phyloP scores from a whole-genome alignment of 2,888 invertebrate genomes.

The Leistus spinibarbis region DNA sequence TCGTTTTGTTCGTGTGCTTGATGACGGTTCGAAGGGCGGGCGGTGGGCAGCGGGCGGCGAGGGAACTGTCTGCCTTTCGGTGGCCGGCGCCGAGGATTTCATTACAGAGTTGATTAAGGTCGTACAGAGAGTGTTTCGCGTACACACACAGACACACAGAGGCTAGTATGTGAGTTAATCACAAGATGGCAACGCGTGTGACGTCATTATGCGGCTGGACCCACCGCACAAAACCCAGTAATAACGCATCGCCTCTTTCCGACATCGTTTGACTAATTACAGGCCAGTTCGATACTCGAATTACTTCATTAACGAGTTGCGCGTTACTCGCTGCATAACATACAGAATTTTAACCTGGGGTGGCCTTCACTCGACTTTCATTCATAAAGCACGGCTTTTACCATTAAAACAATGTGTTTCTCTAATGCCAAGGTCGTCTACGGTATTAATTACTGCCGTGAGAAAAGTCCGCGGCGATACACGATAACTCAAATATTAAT shows the following conservation, averaged over 20 bases:
- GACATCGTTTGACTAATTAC: slow-evolving; percentile 35
- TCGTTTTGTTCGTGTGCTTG: background rate
- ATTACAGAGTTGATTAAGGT: slow-evolving; percentile 33
- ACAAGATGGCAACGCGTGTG: slow-evolving; percentile 25
- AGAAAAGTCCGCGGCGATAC: slow-evolving; percentile 42
- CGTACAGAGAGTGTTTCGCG: slow-evolving; percentile 6
- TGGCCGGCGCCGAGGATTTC: slow-evolving; percentile 26
- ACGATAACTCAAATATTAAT: slow-evolving; percentile 48
- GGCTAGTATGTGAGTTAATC: slow-evolving; percentile 2
- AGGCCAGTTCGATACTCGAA: slow-evolving; percentile 28
- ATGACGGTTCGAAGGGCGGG: background rate
- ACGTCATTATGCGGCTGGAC: slow-evolving; percentile 18
- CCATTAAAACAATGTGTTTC: no score
- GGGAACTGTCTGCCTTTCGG: slow-evolving; percentile 1
- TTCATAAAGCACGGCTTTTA: no score
- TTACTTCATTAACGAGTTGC: slow-evolving; percentile 36
- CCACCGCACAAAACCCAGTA: background rate
- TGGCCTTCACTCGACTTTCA: no score
- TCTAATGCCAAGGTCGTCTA: slow-evolving; percentile 40
- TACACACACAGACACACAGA: background rate
- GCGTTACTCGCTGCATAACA: no score
- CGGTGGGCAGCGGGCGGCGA: background rate
- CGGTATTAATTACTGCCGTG: slow-evolving; percentile 47
- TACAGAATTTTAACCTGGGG: no score
- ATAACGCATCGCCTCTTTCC: slow-evolving; percentile 1